These are phyloP conservation scores for Armadillidium nasatum DNA, from an alignment of 1,140 invertebrate species.

Conservation along the genomic window DNA sequence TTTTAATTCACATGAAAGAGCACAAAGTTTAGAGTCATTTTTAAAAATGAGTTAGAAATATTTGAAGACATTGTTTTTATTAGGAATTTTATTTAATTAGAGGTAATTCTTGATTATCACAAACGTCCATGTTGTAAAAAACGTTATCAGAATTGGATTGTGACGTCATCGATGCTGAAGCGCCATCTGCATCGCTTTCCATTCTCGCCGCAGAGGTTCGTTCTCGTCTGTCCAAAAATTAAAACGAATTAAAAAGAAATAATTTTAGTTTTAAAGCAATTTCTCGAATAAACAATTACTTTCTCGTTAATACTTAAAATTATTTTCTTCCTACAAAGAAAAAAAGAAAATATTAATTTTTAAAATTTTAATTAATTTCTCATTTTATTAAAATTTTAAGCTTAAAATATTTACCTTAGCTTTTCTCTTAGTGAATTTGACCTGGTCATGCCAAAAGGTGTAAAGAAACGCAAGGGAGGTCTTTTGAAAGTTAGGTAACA, in stretches of 20 bases:
- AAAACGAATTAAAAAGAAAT: neutral
- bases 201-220: neutral
- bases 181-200: slow-evolving; percentile 19
- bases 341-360: too few species aligned
- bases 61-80: too few species aligned
- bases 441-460: neutral
- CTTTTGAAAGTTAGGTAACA: neutral
- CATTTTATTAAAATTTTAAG: too few species aligned
- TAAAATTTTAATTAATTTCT: too few species aligned
- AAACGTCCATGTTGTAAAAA: slow-evolving; percentile 31
- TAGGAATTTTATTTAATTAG: slow-evolving; percentile 28
- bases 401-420: neutral
- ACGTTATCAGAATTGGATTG: slow-evolving; percentile 20
- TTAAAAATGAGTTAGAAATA: too few species aligned
- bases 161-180: slow-evolving; percentile 20
- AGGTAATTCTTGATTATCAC: slow-evolving; percentile 28
- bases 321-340: neutral
- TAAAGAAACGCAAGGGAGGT: neutral
- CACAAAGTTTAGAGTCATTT: too few species aligned
- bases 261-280: neutral
- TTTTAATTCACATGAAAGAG: too few species aligned
- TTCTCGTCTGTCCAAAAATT: neutral
- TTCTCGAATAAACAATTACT: neutral
- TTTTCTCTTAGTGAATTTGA: neutral
- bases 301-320: neutral